These are phyloP conservation scores for Batillaria attramentaria DNA, from an alignment of 1,140 invertebrate species.

Conservation along the genomic window DNA sequence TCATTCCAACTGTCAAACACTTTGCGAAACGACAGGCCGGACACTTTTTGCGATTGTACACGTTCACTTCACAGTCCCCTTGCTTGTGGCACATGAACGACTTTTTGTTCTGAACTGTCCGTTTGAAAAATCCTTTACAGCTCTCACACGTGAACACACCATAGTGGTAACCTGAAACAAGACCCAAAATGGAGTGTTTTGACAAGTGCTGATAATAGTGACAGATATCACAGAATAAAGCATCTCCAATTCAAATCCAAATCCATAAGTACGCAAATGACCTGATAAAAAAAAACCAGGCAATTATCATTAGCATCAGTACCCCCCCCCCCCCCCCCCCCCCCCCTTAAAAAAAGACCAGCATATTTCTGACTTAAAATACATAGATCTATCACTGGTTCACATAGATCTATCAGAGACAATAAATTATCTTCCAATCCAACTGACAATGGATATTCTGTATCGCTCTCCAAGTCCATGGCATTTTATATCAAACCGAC, in stretches of 20 bases:
- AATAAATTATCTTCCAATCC: no score
- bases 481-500: no score
- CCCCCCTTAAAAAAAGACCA: no score
- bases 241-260: neutral
- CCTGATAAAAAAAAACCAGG: neutral
- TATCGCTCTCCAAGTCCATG: no score
- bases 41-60: conserved; percentile 95
- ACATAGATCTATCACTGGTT: no score
- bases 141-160: conserved; percentile 96
- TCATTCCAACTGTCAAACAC: conserved; percentile 97
- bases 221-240: conserved; percentile 29
- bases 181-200: no score
- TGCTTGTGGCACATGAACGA: conserved; percentile 95
- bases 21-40: conserved; percentile 97
- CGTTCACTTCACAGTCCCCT: conserved; percentile 89
- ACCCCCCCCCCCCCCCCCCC: no score
- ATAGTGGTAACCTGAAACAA: conserved; percentile 71
- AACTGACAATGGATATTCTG: no score
- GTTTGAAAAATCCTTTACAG: conserved; percentile 98
- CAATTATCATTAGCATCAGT: no score
- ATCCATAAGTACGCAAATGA: neutral
- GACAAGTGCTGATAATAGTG: no score
- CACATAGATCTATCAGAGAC: no score
- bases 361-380: no score
- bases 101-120: conserved; percentile 97